phyloP scores from a whole-genome alignment of 2,888 invertebrate genomes.

The Sphinx pinastri region DNA sequence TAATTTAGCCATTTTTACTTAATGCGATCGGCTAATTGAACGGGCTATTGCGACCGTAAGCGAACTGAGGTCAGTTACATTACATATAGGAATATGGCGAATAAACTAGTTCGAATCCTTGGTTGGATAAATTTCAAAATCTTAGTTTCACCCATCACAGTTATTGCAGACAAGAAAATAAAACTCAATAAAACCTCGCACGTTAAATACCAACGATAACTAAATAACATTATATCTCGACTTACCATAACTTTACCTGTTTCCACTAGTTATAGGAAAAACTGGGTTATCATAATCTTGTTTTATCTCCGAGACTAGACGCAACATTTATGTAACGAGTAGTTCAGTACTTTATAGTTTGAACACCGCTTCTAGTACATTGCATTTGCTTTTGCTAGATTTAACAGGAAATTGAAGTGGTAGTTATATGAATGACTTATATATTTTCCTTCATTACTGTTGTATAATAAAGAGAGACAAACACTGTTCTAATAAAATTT shows the following conservation, averaged over 20 bases:
- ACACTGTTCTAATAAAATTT: no score
- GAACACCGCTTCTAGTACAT: neutral
- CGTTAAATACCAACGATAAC: no score
- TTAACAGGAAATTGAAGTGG: neutral
- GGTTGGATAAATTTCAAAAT: no score
- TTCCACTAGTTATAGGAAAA: neutral
- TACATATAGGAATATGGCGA: no score
- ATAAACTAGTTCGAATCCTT: no score
- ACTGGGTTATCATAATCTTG: constrained; percentile 3
- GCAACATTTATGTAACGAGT: constrained; percentile 2
- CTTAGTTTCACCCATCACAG: no score
- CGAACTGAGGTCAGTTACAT: no score
- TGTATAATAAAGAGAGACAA: neutral
- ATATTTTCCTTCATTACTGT: neutral
- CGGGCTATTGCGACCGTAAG: no score
- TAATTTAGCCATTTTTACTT: neutral
- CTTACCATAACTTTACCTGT: no score
- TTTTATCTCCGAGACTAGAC: constrained; percentile 4
- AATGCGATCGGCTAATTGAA: neutral
- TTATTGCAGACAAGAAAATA: no score
- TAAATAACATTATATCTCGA: no score
- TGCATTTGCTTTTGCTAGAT: constrained; percentile 6
- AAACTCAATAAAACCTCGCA: no score
- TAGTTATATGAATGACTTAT: neutral
- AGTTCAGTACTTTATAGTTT: constrained; percentile 13